Evolutionary conservation across 2,888 invertebrate species (phyloP), one percentile per base, ranked within the genome.

Genomic region (Trissolcus japonicus): DNA sequence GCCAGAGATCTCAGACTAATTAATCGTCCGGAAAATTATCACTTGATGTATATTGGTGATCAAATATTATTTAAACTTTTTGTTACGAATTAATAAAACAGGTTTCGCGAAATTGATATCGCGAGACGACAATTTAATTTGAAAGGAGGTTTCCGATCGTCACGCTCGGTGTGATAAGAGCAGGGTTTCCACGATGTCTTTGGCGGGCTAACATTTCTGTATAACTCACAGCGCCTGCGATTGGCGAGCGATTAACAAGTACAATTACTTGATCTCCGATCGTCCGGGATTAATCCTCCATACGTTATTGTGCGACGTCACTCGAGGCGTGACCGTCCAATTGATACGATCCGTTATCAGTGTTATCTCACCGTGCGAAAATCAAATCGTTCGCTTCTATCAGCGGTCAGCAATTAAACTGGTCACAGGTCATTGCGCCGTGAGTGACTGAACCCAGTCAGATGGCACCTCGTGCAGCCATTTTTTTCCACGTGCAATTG

Each of bases 181-280:
- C 14, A 50, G 48, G 62, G 62, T 67, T 62, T 56, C 43, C 35
- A 19, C 51, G 43, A 61, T 62, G 61, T 74, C 67, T 74, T 67
- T 56, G 67, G 21, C 21, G 29, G 29, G 48, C 43, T 13, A 53
- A 59, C 63, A 66, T 55, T 35, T 41, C 54, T 9, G 66, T 51
- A 19, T 1, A 54, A 66, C 65, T 61, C 61, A 50, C 43, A 51
- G 21, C 25, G 14, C 35, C 41, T 6, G 62, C 72, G 81, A 67
- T 68, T 56, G 71, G 61, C 69, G 62, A 53, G 54, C 76, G 82
- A 84, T 84, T 82, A 81, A 76, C 77, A 83, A 82, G 81, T 80
- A 63, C 76, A 80, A 80, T 76, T 74, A 77, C 59, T 74, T 79
- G 79, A 83, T 83, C 83, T 82, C 83, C 83, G 81, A 85, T 83